A percentile compares a stretch with the other conserved stretches of the same genome.
Conservation (phyloP, 1,140 invertebrate genomes). For the Drosophila kikkawai region DNA sequence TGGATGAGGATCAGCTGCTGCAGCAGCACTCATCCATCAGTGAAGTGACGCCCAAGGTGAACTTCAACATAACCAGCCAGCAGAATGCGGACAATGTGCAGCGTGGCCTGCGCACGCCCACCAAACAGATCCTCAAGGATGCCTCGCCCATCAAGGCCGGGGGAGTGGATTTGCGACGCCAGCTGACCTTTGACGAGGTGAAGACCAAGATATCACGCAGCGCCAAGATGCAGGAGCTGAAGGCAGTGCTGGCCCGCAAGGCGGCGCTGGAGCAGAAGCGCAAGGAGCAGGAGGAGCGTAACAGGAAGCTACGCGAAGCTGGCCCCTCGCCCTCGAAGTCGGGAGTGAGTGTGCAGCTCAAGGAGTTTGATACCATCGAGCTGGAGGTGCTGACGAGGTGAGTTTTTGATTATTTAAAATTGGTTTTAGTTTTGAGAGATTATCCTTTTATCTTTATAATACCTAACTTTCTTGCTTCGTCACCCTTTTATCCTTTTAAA, state of each 20-base stretch:
- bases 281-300: constrained; percentile 79
- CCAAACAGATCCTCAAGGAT: constrained; percentile 80
- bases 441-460: no score
- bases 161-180: constrained; percentile 85
- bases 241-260: constrained; percentile 87
- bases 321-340: constrained; percentile 85
- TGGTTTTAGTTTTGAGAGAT: no score
- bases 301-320: constrained; percentile 77
- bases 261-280: constrained; percentile 82
- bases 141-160: constrained; percentile 65
- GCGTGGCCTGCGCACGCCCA: constrained; percentile 76
- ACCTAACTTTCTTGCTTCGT: not conserved
- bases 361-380: constrained; percentile 90
- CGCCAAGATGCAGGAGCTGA: constrained; percentile 88
- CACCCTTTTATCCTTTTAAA: not conserved
- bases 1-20: constrained; percentile 20
- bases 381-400: constrained; percentile 90
- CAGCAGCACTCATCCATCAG: constrained; percentile 35
- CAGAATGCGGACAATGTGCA: constrained; percentile 69
- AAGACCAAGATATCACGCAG: constrained; percentile 88
- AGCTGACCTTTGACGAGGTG: constrained; percentile 89
- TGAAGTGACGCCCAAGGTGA: constrained; percentile 63
- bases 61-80: constrained; percentile 42
- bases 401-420: constrained; percentile 27
- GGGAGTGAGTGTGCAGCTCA: constrained; percentile 86